phyloP scores from a whole-genome alignment of 1,140 invertebrate genomes.

The Eubasilissa regina region DNA sequence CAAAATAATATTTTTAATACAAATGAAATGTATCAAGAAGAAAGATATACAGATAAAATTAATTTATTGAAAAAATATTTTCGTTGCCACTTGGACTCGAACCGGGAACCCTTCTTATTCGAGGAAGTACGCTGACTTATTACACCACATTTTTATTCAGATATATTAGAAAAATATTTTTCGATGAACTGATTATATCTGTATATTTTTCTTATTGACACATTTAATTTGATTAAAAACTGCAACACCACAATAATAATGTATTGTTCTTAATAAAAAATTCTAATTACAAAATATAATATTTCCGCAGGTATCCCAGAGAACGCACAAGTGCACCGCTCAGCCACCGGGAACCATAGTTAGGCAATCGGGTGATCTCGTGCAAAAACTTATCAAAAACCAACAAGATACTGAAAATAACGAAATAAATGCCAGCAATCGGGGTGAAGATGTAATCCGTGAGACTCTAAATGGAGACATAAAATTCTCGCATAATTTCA shows the following conservation, averaged over 20 bases:
- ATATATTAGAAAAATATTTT: background rate
- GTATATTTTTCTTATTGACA: no score
- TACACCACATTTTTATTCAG: background rate
- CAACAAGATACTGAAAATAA: constrained; percentile 50
- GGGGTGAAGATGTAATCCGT: background rate
- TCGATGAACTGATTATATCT: no score
- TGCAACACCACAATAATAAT: no score
- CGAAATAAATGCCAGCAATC: background rate
- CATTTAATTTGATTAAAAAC: background rate
- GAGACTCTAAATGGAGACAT: background rate
- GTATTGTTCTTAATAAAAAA: no score
- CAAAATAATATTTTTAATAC: no score
- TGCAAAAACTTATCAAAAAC: constrained; percentile 68
- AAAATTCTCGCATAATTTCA: background rate
- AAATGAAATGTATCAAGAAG: no score
- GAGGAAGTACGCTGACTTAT: background rate
- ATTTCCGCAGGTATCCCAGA: constrained; percentile 78
- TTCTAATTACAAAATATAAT: background rate
- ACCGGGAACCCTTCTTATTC: no score
- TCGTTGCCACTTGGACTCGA: no score
- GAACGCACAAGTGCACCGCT: constrained; percentile 83
- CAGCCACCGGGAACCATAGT: constrained; percentile 74
- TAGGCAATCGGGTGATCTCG: constrained; percentile 69
- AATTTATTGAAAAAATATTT: no score
- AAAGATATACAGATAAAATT: no score